These are phyloP conservation scores for Equus quagga DNA, from an alignment of 2,113 vertebrate genomes.

Conservation along the genomic window DNA sequence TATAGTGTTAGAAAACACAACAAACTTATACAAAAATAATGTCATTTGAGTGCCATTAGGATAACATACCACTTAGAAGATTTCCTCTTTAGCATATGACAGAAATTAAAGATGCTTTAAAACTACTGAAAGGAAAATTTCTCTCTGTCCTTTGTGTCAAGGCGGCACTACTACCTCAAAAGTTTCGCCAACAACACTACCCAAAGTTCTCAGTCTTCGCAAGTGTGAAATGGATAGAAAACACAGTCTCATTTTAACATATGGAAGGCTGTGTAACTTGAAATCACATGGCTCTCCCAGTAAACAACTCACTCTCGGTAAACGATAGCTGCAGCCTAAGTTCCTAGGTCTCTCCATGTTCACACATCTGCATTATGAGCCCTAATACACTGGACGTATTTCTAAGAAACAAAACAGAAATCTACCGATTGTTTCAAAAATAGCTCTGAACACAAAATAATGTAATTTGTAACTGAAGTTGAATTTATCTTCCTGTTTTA, in stretches of 20 bases:
- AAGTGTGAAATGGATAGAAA: background rate
- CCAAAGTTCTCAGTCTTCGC: background rate
- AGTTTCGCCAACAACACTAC: background rate
- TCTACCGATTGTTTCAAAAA: conserved; percentile 3
- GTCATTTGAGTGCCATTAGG: background rate
- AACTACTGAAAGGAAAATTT: background rate
- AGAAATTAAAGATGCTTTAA: conserved; percentile 25
- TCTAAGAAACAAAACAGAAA: background rate
- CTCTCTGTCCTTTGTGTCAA: background rate
- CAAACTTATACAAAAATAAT: conserved; percentile 11
- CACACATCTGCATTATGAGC: background rate
- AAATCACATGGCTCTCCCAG: background rate
- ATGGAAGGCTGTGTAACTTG: background rate
- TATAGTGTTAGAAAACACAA: conserved; percentile 14
- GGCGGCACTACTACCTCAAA: background rate
- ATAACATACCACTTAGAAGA: background rate
- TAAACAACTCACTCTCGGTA: background rate
- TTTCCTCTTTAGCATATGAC: background rate
- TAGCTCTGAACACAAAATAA: background rate
- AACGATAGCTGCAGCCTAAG: background rate
- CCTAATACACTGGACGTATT: background rate
- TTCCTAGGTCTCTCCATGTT: background rate
- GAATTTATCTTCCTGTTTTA: conserved; percentile 1
- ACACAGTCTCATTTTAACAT: background rate
- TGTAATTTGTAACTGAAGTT: background rate